Conservation (phyloP, 2,113 vertebrate genomes). For the Cyphomyrus plagiostoma region DNA sequence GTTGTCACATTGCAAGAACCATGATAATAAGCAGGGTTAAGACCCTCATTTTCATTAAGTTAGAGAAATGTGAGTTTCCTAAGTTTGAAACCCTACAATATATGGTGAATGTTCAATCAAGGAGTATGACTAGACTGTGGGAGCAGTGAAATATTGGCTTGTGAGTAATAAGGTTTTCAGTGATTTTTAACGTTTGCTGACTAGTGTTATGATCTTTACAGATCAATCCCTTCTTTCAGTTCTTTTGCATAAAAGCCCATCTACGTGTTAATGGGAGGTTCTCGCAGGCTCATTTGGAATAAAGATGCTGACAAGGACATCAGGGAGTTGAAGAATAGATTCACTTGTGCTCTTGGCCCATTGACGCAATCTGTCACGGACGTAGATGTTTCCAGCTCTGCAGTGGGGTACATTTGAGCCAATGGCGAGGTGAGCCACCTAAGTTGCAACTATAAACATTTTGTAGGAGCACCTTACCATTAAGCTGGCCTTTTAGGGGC, state of each 20-base stretch:
- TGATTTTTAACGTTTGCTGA: background rate
- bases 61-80: background rate
- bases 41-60: background rate
- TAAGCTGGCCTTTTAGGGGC: background rate
- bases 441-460: background rate
- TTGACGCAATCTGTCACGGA: background rate
- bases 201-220: background rate
- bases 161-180: background rate
- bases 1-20: background rate
- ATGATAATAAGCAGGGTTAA: background rate
- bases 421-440: background rate
- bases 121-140: background rate
- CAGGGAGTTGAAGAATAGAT: background rate
- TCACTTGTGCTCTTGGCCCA: background rate
- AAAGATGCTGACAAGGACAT: background rate
- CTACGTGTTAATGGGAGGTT: background rate
- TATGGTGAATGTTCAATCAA: background rate
- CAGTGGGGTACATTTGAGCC: background rate
- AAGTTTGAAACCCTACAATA: background rate
- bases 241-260: background rate
- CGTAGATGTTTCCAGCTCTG: background rate
- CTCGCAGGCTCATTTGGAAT: background rate
- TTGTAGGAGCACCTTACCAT: background rate
- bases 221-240: background rate
- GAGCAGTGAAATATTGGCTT: background rate